phyloP scores from a whole-genome alignment of 2,888 invertebrate species.

The Blastobasis lacticolella region DNA sequence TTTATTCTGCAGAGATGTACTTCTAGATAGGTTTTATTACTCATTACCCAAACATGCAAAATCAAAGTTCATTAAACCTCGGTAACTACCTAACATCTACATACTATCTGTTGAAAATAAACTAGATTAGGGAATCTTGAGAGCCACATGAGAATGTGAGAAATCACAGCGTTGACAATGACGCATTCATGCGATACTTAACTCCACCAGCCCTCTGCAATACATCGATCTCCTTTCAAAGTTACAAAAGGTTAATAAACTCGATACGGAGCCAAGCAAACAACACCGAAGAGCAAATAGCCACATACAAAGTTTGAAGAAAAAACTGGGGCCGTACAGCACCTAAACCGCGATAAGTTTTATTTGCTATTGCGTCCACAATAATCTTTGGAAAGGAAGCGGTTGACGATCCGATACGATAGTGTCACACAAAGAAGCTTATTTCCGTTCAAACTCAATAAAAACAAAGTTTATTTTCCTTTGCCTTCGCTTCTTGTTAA shows the following conservation, averaged over 20 bases:
- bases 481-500: no score
- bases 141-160: no score
- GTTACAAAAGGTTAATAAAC: conserved; percentile 18
- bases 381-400: conserved; percentile 68
- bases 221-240: neutral
- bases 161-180: no score
- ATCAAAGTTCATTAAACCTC: no score
- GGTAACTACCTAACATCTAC: no score
- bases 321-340: conserved; percentile 14
- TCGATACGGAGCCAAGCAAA: conserved; percentile 11
- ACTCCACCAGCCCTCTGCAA: no score
- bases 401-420: conserved; percentile 64
- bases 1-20: no score
- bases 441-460: conserved; percentile 58
- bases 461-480: neutral
- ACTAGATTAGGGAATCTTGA: no score
- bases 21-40: no score
- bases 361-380: conserved; percentile 63
- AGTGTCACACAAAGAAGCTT: conserved; percentile 70
- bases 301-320: conserved; percentile 5
- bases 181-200: no score
- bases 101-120: no score
- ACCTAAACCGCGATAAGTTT: conserved; percentile 43
- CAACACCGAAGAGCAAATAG: conserved; percentile 13
- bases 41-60: no score